These are phyloP conservation scores for Scaptodrosophila latifasciaeformis DNA, from an alignment of 2,888 invertebrate species.

Conservation along the genomic window DNA sequence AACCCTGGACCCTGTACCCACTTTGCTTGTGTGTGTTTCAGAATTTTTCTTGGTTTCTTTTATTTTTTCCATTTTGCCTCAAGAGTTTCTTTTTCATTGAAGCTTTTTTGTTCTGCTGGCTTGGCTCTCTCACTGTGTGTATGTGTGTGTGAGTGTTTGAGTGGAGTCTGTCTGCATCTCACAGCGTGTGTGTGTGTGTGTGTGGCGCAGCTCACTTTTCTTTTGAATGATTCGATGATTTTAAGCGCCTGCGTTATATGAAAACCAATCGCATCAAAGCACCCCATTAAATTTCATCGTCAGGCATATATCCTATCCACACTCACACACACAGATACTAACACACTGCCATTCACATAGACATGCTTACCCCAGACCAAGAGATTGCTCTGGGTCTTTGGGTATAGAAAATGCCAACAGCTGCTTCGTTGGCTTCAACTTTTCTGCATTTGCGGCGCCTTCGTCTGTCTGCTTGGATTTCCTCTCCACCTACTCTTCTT, in stretches of 20 bases:
- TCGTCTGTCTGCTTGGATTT: conserved; percentile 18
- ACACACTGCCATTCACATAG: conserved; percentile 7
- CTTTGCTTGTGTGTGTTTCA: no score
- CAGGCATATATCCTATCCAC: conserved; percentile 70
- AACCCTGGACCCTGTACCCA: no score
- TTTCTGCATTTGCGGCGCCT: conserved; percentile 11
- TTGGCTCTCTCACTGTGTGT: conserved; percentile 31
- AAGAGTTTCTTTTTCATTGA: no score
- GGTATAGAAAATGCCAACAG: conserved; percentile 55
- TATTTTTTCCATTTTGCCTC: conserved; percentile 10
- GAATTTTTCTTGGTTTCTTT: not conserved
- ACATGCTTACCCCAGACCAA: conserved; percentile 5
- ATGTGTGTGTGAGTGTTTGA: conserved; percentile 7
- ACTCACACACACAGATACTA: conserved; percentile 25
- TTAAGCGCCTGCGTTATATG: conserved; percentile 77
- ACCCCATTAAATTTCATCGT: conserved; percentile 76
- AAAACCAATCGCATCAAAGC: conserved; percentile 77
- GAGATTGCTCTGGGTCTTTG: no score
- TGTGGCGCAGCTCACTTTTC: conserved; percentile 68
- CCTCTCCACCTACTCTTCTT: not conserved
- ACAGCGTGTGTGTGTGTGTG: conserved; percentile 40
- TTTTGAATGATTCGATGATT: conserved; percentile 76
- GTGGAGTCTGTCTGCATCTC: conserved; percentile 15
- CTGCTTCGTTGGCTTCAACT: conserved; percentile 45
- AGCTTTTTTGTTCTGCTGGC: not conserved